phyloP scores from a whole-genome alignment of 2,888 invertebrate genomes.

The Meloe dianella region DNA sequence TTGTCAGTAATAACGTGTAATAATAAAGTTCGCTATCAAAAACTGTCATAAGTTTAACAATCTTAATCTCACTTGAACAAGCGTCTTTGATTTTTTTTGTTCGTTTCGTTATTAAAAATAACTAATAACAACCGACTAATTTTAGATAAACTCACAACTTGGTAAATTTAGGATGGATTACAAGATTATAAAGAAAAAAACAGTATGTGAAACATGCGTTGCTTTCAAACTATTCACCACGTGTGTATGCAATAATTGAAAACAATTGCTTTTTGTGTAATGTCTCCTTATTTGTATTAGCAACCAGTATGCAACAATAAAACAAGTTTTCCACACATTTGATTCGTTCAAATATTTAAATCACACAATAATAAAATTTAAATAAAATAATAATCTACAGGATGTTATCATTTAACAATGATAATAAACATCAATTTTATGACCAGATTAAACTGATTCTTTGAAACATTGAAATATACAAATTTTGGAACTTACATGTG shows the following conservation, averaged over 20 bases:
- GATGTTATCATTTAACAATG: not conserved
- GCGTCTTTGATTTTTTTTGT: too few relatives aligned
- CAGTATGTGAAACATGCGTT: slow-evolving; percentile 4
- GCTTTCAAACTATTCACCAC: not conserved
- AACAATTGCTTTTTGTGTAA: not conserved
- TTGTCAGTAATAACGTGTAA: too few relatives aligned
- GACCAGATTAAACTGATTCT: not conserved
- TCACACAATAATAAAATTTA: too few relatives aligned
- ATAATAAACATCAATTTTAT: not conserved
- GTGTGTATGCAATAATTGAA: not conserved
- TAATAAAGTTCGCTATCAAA: too few relatives aligned
- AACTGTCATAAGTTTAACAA: too few relatives aligned
- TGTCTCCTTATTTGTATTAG: not conserved
- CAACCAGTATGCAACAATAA: slow-evolving; percentile 1
- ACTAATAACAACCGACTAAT: too few relatives aligned
- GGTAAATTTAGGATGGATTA: not conserved
- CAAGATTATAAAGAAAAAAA: not conserved
- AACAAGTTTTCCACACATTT: not conserved
- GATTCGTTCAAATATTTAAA: not conserved
- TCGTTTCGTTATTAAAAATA: too few relatives aligned
- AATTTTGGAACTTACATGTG: not conserved
- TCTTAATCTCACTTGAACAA: too few relatives aligned
- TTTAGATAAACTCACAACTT: not conserved
- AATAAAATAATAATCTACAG: not conserved
- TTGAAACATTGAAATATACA: not conserved